Percentiles rank a stretch among this genome's conserved stretches.
phyloP scores from a whole-genome alignment of 1,140 invertebrate species.

The Reticulitermes speratus region DNA sequence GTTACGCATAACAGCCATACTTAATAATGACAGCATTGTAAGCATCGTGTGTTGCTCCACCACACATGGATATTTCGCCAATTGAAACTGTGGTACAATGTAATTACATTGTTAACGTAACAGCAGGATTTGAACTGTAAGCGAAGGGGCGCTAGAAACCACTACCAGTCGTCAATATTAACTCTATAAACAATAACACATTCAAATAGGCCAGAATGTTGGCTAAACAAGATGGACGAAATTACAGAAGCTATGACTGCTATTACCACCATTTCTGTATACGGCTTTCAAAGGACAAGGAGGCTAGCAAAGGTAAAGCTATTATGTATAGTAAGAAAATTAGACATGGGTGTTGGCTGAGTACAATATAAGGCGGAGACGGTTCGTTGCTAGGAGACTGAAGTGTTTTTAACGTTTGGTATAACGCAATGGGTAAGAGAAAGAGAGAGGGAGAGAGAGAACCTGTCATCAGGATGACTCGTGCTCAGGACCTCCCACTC shows the following conservation, averaged over 20 bases:
- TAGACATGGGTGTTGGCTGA: constrained; percentile 6
- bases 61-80: not conserved
- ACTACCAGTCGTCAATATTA: not conserved
- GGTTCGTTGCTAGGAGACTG: not conserved
- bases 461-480: not conserved
- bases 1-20: not conserved
- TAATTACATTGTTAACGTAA: not conserved
- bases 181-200: not conserved
- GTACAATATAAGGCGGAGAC: not conserved
- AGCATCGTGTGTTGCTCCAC: not conserved
- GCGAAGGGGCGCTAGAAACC: not conserved
- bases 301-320: not conserved
- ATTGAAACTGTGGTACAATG: not conserved
- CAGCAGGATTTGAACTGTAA: not conserved
- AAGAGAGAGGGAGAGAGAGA: not conserved
- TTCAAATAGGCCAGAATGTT: not conserved
- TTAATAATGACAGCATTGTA: not conserved
- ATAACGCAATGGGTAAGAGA: not conserved
- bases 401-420: not conserved
- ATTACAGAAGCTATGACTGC: not conserved
- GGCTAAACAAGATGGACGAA: not conserved
- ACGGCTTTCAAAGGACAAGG: not conserved
- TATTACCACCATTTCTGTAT: not conserved
- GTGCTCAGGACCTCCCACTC: not conserved
- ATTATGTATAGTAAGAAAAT: constrained; percentile 3